These are phyloP conservation scores for Xiphophorus couchianus DNA, from an alignment of 2,113 vertebrate species.

Conservation along the genomic window DNA sequence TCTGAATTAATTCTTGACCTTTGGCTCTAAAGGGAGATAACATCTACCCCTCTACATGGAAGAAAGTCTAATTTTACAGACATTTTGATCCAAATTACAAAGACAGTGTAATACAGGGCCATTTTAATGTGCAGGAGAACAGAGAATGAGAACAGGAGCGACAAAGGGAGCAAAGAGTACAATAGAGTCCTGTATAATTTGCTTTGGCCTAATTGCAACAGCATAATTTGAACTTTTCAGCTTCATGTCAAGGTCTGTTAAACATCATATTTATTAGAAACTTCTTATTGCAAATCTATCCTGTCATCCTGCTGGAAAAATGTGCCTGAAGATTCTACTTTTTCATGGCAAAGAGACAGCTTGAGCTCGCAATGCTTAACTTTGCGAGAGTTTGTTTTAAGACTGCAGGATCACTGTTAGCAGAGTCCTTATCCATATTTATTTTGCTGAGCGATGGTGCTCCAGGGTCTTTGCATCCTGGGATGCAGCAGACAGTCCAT, in stretches of 20 bases:
- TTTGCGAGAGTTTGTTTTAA: conserved; percentile 39
- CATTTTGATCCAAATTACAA: conserved; percentile 72
- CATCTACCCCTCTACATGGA: conserved; percentile 63
- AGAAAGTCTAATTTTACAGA: conserved; percentile 70
- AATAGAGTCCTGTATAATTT: conserved; percentile 49
- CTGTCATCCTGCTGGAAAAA: conserved; percentile 4
- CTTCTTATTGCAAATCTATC: neutral
- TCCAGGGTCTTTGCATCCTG: conserved; percentile 26
- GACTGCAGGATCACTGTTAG: conserved; percentile 49
- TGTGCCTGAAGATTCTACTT: neutral
- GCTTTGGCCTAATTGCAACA: conserved; percentile 61
- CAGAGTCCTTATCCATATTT: conserved; percentile 55
- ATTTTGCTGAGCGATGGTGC: conserved; percentile 43
- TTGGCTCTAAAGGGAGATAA: conserved; percentile 63
- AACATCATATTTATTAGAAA: conserved; percentile 22
- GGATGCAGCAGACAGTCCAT: conserved; percentile 28
- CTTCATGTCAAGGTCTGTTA: conserved; percentile 14
- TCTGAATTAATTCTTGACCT: conserved; percentile 78
- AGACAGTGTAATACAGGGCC: conserved; percentile 53
- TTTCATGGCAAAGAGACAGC: conserved; percentile 18
- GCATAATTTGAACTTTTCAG: conserved; percentile 47
- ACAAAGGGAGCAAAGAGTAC: conserved; percentile 32
- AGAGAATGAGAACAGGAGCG: conserved; percentile 50
- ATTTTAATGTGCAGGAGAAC: conserved; percentile 59
- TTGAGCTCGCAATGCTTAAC: conserved; percentile 48